A percentile compares a stretch with the other conserved stretches of the same genome.
Conservation (phyloP, 2,797 vertebrate species). For the Astyanax mexicanus region DNA sequence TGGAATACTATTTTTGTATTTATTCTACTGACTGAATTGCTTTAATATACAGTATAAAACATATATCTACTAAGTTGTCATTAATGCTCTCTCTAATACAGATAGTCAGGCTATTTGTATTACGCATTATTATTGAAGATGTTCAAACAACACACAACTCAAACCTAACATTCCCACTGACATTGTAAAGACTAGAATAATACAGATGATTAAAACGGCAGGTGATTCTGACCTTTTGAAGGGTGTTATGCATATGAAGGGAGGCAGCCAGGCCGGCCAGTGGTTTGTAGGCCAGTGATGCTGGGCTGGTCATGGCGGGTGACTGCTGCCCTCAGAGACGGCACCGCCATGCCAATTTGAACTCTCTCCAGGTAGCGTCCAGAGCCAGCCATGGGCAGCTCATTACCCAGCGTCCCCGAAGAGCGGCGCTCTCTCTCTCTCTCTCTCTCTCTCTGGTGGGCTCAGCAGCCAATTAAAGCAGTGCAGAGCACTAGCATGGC, state of each 20-base stretch:
- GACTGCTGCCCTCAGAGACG: slow-evolving; percentile 32
- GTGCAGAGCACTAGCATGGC: slow-evolving; percentile 1
- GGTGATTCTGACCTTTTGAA: not conserved
- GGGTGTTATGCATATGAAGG: slow-evolving; percentile 2
- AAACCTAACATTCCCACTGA: too few species aligned
- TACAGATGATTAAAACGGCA: not conserved
- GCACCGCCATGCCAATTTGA: slow-evolving; percentile 42
- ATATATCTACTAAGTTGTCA: too few species aligned
- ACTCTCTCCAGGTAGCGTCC: slow-evolving; percentile 32
- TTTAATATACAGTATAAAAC: too few species aligned
- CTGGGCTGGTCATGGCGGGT: slow-evolving; percentile 20
- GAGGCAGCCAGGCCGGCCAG: not conserved
- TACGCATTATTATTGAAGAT: too few species aligned
- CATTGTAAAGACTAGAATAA: not conserved
- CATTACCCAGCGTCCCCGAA: slow-evolving; percentile 51
- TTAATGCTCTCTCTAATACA: too few species aligned
- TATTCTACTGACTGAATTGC: too few species aligned
- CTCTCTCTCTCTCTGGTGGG: too few species aligned
- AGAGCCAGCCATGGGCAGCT: slow-evolving; percentile 13
- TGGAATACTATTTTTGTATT: too few species aligned
- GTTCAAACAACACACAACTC: too few species aligned
- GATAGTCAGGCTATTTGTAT: too few species aligned
- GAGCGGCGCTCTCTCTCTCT: slow-evolving; percentile 32
- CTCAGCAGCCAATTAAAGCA: slow-evolving; percentile 55
- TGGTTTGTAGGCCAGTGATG: slow-evolving; percentile 46